Evolutionary conservation across 2,113 vertebrate genomes (phyloP).

Genomic region (Diadophis punctatus): DNA sequence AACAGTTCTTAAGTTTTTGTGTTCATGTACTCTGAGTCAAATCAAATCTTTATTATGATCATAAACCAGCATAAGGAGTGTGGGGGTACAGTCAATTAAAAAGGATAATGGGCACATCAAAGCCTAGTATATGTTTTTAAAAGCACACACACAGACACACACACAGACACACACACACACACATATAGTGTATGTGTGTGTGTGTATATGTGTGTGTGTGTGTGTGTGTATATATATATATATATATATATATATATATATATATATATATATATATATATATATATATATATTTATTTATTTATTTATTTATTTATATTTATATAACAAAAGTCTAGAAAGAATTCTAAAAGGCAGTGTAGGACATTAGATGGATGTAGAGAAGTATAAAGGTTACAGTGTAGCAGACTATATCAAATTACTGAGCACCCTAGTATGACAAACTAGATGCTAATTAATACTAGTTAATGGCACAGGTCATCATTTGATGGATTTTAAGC

Average conservation of each 20-base stretch:
- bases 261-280: too few species aligned
- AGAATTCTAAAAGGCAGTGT: neutral
- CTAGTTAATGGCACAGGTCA: neutral
- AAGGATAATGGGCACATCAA: neutral
- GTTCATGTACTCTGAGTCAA: neutral
- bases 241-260: too few species aligned
- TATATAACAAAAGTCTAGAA: neutral
- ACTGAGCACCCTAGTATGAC: neutral
- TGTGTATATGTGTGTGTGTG: too few species aligned
- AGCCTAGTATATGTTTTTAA: too few species aligned
- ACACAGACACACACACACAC: too few species aligned
- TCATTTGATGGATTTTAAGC: neutral
- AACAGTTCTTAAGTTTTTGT: neutral
- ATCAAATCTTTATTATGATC: neutral
- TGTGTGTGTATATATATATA: too few species aligned
- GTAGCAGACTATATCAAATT: neutral
- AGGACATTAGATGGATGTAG: neutral
- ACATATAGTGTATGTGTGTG: too few species aligned
- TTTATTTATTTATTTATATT: too few species aligned
- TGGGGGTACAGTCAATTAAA: neutral
- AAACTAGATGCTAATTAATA: neutral
- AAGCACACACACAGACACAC: too few species aligned
- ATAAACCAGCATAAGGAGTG: neutral
- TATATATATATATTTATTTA: too few species aligned
- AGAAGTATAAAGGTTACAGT: neutral